Evolutionary conservation across 2,797 vertebrate genomes (phyloP).

Genomic region (Cynodonichthys magdalenae): DNA sequence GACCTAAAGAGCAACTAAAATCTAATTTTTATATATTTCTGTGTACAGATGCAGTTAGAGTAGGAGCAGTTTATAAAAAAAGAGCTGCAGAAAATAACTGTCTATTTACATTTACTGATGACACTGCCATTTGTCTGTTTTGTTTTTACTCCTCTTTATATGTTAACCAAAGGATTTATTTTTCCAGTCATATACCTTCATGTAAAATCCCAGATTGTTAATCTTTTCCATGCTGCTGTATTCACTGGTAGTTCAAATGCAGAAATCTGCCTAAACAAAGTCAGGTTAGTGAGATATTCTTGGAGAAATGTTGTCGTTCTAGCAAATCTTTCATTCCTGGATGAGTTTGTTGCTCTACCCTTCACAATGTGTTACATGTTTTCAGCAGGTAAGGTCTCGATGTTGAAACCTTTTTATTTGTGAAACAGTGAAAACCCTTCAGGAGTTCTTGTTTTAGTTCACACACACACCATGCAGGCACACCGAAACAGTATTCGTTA

Average conservation of each 20-base stretch:
- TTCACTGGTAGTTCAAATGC: conserved; percentile 44
- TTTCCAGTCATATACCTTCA: conserved; percentile 33
- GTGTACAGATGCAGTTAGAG: conserved; percentile 30
- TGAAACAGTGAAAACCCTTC: conserved; percentile 15
- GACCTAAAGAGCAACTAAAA: conserved; percentile 17
- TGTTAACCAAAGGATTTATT: conserved; percentile 50
- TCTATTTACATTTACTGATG: conserved; percentile 67
- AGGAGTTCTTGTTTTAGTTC: conserved; percentile 9
- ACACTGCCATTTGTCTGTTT: conserved; percentile 52
- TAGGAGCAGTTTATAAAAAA: conserved; percentile 37
- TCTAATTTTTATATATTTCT: conserved; percentile 28
- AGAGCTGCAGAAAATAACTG: conserved; percentile 47
- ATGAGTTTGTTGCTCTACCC: conserved; percentile 40
- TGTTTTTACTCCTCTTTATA: conserved; percentile 34
- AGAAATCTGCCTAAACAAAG: conserved; percentile 40
- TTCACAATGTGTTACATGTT: background rate
- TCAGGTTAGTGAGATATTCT: conserved; percentile 26
- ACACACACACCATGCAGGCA: conserved; percentile 27
- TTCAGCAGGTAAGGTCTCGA: conserved; percentile 12
- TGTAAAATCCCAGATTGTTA: conserved; percentile 42
- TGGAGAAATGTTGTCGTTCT: conserved; percentile 38
- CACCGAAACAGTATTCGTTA: conserved; percentile 43
- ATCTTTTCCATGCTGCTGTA: conserved; percentile 65
- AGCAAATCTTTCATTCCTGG: conserved; percentile 67
- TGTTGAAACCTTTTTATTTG: conserved; percentile 5